Conservation (phyloP, 2,797 vertebrate species). For the Okamejei kenojei region DNA sequence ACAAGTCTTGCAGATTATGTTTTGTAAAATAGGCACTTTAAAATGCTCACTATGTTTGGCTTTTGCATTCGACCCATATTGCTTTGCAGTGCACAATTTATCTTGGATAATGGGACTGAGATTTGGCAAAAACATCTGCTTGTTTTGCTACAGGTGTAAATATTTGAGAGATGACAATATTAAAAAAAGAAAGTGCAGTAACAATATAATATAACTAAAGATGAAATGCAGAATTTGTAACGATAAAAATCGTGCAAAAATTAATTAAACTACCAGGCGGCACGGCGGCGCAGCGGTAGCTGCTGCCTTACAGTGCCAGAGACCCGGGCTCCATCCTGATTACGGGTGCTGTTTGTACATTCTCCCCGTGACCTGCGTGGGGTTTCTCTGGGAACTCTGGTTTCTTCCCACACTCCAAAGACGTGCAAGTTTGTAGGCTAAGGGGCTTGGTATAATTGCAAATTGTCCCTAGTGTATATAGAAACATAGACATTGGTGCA, state of each 20-base stretch:
- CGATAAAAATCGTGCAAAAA: neutral
- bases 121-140: neutral
- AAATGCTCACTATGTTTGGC: neutral
- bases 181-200: neutral
- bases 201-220: neutral
- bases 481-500: too few relatives aligned
- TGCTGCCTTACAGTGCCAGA: too few relatives aligned
- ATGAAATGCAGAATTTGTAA: neutral
- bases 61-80: neutral
- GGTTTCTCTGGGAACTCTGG: too few relatives aligned
- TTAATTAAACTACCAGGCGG: neutral
- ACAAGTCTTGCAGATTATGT: neutral
- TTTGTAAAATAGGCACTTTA: neutral
- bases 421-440: too few relatives aligned
- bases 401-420: too few relatives aligned
- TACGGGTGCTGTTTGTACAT: too few relatives aligned
- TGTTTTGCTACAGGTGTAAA: neutral
- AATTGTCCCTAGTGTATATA: too few relatives aligned
- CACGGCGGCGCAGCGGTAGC: too few relatives aligned
- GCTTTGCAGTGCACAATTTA: neutral
- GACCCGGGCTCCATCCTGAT: too few relatives aligned
- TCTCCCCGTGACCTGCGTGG: too few relatives aligned
- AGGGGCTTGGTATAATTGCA: too few relatives aligned
- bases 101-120: neutral
- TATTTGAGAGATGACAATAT: neutral